phyloP scores from a whole-genome alignment of 1,140 invertebrate genomes.

The Bombus pascuorum region DNA sequence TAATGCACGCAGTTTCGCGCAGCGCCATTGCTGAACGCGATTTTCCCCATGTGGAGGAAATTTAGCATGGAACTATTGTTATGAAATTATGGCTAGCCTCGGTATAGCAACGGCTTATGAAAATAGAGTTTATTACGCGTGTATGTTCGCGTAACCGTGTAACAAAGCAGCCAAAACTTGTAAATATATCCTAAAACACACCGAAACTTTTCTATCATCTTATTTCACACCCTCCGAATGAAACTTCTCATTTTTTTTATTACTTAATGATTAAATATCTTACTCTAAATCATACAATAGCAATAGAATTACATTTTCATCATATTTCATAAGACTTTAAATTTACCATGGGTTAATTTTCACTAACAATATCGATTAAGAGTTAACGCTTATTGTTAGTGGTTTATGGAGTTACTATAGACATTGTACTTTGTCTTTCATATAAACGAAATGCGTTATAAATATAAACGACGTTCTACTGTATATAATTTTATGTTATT shows the following conservation, averaged over 20 bases:
- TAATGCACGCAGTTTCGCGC: conserved; percentile 44
- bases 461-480: too few relatives aligned
- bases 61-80: conserved; percentile 47
- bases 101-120: conserved; percentile 47
- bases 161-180: conserved; percentile 35
- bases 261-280: background rate
- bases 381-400: too few relatives aligned
- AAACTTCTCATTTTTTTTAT: background rate
- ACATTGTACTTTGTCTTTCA: too few relatives aligned
- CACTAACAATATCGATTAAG: too few relatives aligned
- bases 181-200: background rate
- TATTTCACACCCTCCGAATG: background rate
- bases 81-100: conserved; percentile 48
- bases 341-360: too few relatives aligned
- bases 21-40: conserved; percentile 32
- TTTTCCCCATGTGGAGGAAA: conserved; percentile 41
- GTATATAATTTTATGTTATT: too few relatives aligned
- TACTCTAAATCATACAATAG: too few relatives aligned
- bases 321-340: too few relatives aligned
- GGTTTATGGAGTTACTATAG: too few relatives aligned
- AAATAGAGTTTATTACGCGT: conserved; percentile 37
- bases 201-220: background rate
- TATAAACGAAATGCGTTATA: too few relatives aligned
- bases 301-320: too few relatives aligned
- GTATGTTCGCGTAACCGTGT: conserved; percentile 20